Evolutionary conservation across 37 sponge, comb jelly and placozoan species (phyloP).

Genomic region (Agelas oroides): DNA sequence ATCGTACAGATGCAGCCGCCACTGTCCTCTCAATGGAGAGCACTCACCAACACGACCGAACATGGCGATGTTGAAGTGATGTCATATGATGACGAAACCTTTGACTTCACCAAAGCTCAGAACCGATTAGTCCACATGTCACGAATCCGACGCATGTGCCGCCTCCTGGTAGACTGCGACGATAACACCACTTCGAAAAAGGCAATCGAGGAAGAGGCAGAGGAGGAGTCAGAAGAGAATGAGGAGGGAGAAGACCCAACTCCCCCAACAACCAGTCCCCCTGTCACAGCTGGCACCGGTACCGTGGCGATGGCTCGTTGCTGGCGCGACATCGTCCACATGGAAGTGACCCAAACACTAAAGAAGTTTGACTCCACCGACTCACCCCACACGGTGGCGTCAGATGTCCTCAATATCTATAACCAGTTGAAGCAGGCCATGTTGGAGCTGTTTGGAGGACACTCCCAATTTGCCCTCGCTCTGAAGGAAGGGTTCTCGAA

Average conservation of each 20-base stretch:
- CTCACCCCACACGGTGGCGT: constrained; percentile 40
- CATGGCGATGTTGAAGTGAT: not conserved
- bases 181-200: constrained; percentile 20
- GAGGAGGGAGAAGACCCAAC: not conserved
- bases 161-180: constrained; percentile 75
- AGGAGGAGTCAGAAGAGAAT: not conserved
- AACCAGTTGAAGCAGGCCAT: constrained; percentile 65
- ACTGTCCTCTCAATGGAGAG: constrained; percentile 24
- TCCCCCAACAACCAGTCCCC: not conserved
- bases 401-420: constrained; percentile 47
- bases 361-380: not conserved
- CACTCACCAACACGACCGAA: constrained; percentile 6
- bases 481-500: constrained; percentile 76
- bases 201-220: not conserved
- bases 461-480: constrained; percentile 61
- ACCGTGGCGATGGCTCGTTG: constrained; percentile 42
- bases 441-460: constrained; percentile 80
- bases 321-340: constrained; percentile 41
- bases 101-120: not conserved
- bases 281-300: not conserved
- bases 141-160: constrained; percentile 69
- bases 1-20: constrained; percentile 36
- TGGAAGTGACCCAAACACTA: constrained; percentile 20
- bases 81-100: not conserved
- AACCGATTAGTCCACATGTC: constrained; percentile 50